Base-by-base conservation (phyloP, 92 coral and sea anemone genomes). In the Epizoanthus scotinus region DNA sequence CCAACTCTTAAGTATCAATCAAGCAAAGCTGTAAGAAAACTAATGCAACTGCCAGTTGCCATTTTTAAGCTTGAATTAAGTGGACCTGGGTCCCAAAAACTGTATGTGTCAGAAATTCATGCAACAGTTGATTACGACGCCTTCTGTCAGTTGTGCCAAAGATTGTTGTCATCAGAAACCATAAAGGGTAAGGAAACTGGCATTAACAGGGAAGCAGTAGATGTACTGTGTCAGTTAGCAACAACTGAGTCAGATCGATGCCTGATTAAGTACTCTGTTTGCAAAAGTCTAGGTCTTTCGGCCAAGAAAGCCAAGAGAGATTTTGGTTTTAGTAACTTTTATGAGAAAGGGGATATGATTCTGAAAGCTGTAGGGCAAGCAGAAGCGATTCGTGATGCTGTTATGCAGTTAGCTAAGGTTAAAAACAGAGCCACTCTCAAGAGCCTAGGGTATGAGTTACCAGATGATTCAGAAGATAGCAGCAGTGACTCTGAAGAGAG, bases 41-140 rank as follows among this genome's bases (percentile, higher is more conserved):
- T 86, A 27, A 52, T 86, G 67, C 90, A 86, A 49, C 86, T 86
- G 20, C 90, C 86, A 42, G 90, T 86, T 2, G 90, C 85, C 18
- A 82, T 86, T 24, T 81, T 73, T 27, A 56, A 38, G 44, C 58
- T 86, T 47, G 62, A 82, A 73, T 28, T 82, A 3, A n/a, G 14
- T 34, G 70, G 70, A 58, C 50, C 50, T 44, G 85, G 80, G 22
- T 72, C 65, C 14, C 83, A 85, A 79, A 78, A 47, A 71, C 74
- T 79, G 14, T 85, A 57, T 67, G 84, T 85, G 21, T 36, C 81
- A 4, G 88, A 85, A 61, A 27, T 85, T 18, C 73, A 60, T 22
- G 20, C 69, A 85, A 31, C 25, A 22, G 78, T 84, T n/a, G 71
- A 84, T 56, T 77, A 77, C 20, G 47, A 65, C 27, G 14, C 84